A percentile compares a stretch with the other conserved stretches of the same genome.
Conservation (phyloP, 2,797 vertebrate genomes). For the Vespertilio murinus region DNA sequence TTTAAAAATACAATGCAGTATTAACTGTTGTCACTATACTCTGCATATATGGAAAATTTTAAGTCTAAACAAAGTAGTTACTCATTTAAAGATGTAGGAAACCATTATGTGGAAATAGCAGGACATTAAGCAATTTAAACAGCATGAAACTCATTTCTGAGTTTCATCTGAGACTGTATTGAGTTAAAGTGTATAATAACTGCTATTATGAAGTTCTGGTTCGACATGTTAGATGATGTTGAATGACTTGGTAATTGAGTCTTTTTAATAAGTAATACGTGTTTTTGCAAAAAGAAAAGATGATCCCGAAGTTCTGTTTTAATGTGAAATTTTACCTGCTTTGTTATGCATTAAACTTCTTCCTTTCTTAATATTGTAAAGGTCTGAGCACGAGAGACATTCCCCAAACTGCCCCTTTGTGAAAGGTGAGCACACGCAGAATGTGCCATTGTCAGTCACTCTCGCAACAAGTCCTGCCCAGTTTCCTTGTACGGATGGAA, state of each 20-base stretch:
- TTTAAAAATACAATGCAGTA: not conserved
- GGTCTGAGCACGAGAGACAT: constrained; percentile 99
- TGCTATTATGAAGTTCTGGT: not conserved
- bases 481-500: constrained; percentile 93
- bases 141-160: not conserved
- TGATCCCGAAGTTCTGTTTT: not conserved
- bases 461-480: constrained; percentile 97
- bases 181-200: not conserved
- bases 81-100: constrained; percentile 10
- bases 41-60: not conserved
- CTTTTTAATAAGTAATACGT: constrained; percentile 15
- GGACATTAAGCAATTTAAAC: not conserved
- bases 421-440: constrained; percentile 99
- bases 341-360: constrained; percentile 56
- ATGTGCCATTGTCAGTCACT: constrained; percentile 97
- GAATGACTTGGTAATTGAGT: not conserved
- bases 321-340: not conserved
- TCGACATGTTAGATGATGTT: not conserved
- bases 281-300: not conserved
- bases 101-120: not conserved
- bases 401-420: constrained; percentile 99
- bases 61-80: not conserved
- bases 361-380: constrained; percentile 79
- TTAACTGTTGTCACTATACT: not conserved
- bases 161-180: not conserved